Base-by-base conservation (phyloP, 2,888 invertebrate species). In the Cryptosula pallasiana region DNA sequence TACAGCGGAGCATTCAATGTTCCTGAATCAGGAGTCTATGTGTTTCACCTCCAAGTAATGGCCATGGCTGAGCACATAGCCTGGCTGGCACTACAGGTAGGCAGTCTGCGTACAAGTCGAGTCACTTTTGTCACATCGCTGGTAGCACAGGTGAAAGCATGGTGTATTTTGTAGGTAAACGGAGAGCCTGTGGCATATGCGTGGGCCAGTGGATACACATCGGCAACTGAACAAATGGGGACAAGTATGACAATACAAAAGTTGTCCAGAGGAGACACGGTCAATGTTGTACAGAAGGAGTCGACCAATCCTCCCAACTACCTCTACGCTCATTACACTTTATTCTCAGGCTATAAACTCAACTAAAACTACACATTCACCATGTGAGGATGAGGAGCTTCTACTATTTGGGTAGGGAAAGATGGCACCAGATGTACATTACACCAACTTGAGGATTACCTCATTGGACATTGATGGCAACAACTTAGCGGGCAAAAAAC, bases 241-340 rank as follows among this genome's bases (percentile, higher is more conserved):
- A 63, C 63, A 27, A 32, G 29, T 5, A 63, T 63, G 63, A 63
- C 63, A 5, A 63, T 63, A 63, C 63, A 63, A 32, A 27, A 63
- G 32, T 32, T 63, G 32, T 32, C 13, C 2, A 63, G 63, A n/a
- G 63, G 63, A 25, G 63, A 63, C n/a, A 63, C 34, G 13, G 63
- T 63, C 27, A 63, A 63, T 32, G 34, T 63, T 9, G 32, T 63
- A 63, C 63, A 63, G 63, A 63, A 63, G 32, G 20, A 27, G 5
- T 63, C 63, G 9, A 27, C 13, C 32, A 63, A 63, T 32, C 63
- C 63, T 13, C 63, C 63, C 13, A 63, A 63, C 32, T 63, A 63
- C n/a, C 63, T 63, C n/a, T 63, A 63, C n/a, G 63, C 63, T 63
- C 63, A 63, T 27, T 63, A 63, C 34, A 63, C 63, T 27, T 27